Evolutionary conservation across 2,888 invertebrate genomes (phyloP), one percentile per base, ranked within the genome.

Genomic region (Antitype chi): DNA sequence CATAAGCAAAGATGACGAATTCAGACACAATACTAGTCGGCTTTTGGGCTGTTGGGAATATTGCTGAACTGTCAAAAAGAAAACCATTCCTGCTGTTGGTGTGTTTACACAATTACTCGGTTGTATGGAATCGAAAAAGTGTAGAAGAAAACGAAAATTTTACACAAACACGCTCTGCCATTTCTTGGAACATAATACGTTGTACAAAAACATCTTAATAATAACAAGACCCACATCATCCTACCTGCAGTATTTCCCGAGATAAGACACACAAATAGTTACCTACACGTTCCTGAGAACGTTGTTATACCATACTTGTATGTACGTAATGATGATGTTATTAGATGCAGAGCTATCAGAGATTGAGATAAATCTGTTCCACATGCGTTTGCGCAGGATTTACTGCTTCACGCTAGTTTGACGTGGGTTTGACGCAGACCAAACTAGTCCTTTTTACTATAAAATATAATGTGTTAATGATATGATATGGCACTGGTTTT

Each of bases 321-420:
- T 32, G 25, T 70, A 70, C 69, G 62, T 59, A 74, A 70, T 63
- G 25, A 55, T 73, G 43, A 70, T 80, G 60, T 15, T 63, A 43
- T 32, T 57, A 53, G 15, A 77, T 59, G 64, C 32, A 80, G 13
- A 15, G 52, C 53, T 81, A 83, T 84, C 73, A 66, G 64, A 72
- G 69, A 78, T 84, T 81, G 7, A 70, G 71, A 67, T 78, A 52
- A 68, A 81, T 77, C 62, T 74, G 15, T 43, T 43, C 28, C 47
- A 47, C 47, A 47, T 59, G n/a, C 57, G 43, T 71, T 47, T 73
- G 76, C 64, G 47, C 59, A 74, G 15, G 20, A 53, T 17, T 74
- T 49, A 64, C 32, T 38, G 63, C 17, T 67, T 20, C 20, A 74
- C 25, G 63, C 15, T 52, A 25, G 20, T 62, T 62, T 62, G 60